Evolutionary conservation across 2,113 vertebrate species (phyloP).

Genomic region (Anarhynchus alexandrinus): DNA sequence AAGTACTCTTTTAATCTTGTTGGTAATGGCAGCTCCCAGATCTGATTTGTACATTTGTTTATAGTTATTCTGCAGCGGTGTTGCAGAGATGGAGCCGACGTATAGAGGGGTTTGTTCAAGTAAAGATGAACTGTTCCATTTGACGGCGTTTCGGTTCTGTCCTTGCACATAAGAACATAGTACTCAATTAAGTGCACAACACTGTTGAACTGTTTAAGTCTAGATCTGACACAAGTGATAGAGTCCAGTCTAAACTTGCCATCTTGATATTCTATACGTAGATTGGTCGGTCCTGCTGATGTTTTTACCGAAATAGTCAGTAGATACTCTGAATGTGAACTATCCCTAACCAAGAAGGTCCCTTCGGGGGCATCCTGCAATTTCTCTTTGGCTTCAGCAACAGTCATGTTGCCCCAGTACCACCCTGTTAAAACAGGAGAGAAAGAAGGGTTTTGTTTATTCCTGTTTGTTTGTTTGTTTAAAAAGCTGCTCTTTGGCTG

Average conservation of each 20-base stretch:
- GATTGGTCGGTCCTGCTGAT: conserved; percentile 91
- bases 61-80: conserved; percentile 90
- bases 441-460: conserved; percentile 19
- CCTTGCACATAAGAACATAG: conserved; percentile 89
- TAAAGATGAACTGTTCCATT: conserved; percentile 93
- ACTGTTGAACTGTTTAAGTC: conserved; percentile 92
- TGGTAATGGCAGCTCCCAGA: conserved; percentile 89
- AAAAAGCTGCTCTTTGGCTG: background rate
- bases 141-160: conserved; percentile 74
- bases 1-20: conserved; percentile 92
- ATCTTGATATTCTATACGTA: conserved; percentile 91
- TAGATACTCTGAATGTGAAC: conserved; percentile 91
- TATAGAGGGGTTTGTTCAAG: conserved; percentile 90
- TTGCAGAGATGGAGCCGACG: conserved; percentile 81
- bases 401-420: conserved; percentile 95
- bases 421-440: conserved; percentile 80
- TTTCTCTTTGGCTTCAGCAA: conserved; percentile 92
- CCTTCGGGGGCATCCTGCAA: conserved; percentile 89
- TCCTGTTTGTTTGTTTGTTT: background rate
- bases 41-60: conserved; percentile 82
- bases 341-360: conserved; percentile 93
- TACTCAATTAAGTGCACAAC: conserved; percentile 95
- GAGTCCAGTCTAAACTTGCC: conserved; percentile 97
- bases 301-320: conserved; percentile 97
- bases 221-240: conserved; percentile 89